phyloP scores from a whole-genome alignment of 2,888 invertebrate species.

The Netelia virgata region DNA sequence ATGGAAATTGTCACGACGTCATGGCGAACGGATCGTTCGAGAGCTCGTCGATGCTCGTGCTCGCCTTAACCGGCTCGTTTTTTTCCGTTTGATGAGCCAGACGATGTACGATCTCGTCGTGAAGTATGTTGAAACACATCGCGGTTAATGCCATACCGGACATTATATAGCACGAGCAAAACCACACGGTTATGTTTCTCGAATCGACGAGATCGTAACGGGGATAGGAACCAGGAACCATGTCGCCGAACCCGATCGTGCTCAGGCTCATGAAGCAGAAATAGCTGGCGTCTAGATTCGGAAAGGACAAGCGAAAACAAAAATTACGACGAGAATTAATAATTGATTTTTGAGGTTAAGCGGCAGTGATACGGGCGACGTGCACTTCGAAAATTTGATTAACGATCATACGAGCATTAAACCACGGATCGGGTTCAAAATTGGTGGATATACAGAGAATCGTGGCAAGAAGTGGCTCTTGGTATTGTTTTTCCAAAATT shows the following conservation, averaged over 20 bases:
- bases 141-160: constrained; percentile 95
- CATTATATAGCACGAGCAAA: constrained; percentile 94
- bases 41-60: constrained; percentile 89
- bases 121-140: constrained; percentile 96
- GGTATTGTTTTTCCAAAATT: too few relatives aligned
- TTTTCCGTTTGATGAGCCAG: constrained; percentile 89
- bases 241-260: constrained; percentile 96
- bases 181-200: constrained; percentile 91
- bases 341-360: too few relatives aligned
- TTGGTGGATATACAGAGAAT: too few relatives aligned
- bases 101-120: constrained; percentile 94
- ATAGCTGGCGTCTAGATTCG: constrained; percentile 87
- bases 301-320: constrained; percentile 24
- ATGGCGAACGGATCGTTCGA: constrained; percentile 89
- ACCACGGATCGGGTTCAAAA: too few relatives aligned
- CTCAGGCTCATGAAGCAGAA: constrained; percentile 98
- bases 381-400: too few relatives aligned
- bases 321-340: too few relatives aligned
- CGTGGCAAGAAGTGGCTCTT: too few relatives aligned
- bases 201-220: constrained; percentile 87
- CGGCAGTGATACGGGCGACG: too few relatives aligned
- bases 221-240: constrained; percentile 90
- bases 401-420: too few relatives aligned
- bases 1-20: constrained; percentile 91
- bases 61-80: constrained; percentile 87